Conservation (phyloP, 2,888 invertebrate genomes). For the Hesperia comma region DNA sequence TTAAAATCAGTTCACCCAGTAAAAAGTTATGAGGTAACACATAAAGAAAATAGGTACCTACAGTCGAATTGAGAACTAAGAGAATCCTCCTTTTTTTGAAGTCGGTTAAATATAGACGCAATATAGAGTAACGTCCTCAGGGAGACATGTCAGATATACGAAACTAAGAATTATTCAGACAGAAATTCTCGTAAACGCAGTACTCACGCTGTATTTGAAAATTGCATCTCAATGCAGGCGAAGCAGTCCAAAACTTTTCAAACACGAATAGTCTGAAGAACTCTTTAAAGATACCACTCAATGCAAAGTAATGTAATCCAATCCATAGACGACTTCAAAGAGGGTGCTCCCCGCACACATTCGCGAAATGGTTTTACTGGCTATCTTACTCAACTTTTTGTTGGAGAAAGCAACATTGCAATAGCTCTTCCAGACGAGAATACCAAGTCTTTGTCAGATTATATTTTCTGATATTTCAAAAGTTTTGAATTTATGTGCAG, state of each 20-base stretch:
- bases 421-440: conserved; percentile 13
- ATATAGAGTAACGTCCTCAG: no score
- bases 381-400: conserved; percentile 28
- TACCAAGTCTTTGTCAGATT: conserved; percentile 16
- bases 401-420: conserved; percentile 21
- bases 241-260: conserved; percentile 11
- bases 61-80: no score
- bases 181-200: neutral
- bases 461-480: conserved; percentile 12
- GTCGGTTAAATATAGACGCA: no score
- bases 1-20: no score
- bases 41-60: no score
- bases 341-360: conserved; percentile 15
- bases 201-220: conserved; percentile 3
- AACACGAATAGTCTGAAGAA: conserved; percentile 25
- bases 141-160: neutral
- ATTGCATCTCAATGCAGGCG: conserved; percentile 9
- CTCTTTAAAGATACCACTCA: conserved; percentile 28
- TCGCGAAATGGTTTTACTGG: conserved; percentile 28
- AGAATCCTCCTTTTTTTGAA: no score
- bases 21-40: no score
- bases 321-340: conserved; percentile 32
- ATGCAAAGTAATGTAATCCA: conserved; percentile 33
- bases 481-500: conserved; percentile 5
- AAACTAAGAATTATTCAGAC: conserved; percentile 19